Evolutionary conservation across 2,888 invertebrate species (phyloP), one percentile per base, ranked within the genome.

Genomic region (Oscheius sp.): DNA sequence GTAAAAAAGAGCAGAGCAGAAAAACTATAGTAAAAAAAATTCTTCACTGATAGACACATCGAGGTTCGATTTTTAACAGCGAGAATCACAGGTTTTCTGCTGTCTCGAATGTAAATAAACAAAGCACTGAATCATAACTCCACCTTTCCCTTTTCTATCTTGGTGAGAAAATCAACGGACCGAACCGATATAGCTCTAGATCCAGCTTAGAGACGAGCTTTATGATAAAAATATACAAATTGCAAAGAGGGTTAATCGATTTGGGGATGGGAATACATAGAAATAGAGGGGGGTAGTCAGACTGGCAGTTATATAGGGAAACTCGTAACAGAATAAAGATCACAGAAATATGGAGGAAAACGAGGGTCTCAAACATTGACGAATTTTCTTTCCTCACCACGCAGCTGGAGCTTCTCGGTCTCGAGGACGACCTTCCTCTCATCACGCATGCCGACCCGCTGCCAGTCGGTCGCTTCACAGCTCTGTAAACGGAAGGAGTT

Each of bases 381-480:
- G 75, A 80, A 85, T 33, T 76, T 84, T 48, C 84, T 71, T 71
- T 87, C 87, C 63, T 86, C 86, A 13, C 87, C 87, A 7, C 85
- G 80, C 10, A 87, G 59, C 51, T 77, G 66, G 21, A 87, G 78
- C 70, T 83, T 86, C 48, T 87, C 85, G 11, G 65, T 73, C 4
- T 80, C 81, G 35, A 83, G 70, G 10, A 70, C 42, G 2, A 84
- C 81, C 68, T 84, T 86, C 13, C 87, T 74, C 70, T 87, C 87
- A 70, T 87, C 87, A 51, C 66, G 72, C 87, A 87, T 86, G 11
- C 85, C 86, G 2, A 87, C 87, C 37, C 87, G 80, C 35, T 84
- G 79, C 80, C 81, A 87, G 65, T 85, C 79, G 53, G 74, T 80
- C n/a, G 73, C 76, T 42, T 79, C 77, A 55, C 82, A 82, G n/a